Base-by-base conservation (phyloP, 2,797 vertebrate species). In the Orientallactaga sibirica region DNA sequence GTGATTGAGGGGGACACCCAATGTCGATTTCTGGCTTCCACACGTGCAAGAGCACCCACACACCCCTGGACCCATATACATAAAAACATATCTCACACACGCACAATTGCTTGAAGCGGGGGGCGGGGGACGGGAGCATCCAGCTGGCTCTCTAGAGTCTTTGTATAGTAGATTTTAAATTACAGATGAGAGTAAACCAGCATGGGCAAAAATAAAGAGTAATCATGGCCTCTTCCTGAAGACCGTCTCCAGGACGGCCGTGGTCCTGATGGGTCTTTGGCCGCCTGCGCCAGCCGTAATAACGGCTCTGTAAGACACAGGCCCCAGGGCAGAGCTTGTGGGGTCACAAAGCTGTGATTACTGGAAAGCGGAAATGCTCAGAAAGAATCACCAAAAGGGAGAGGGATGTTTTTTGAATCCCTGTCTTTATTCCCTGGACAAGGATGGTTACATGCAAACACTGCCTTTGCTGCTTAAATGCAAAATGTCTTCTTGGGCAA, bases 131-230 rank as follows among this genome's bases (percentile, higher is more conserved):
- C 91, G 95, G 89, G 29, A 91, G 68, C 70, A 94, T 96, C 93
- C 96, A 97, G 90, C 75, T 98, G 96, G 96, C 94, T 20, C 93
- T 87, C 77, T 96, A 86, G 95, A 94, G 88, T 95, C 97, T 93
- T 71, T 92, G 96, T 97, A 94, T 92, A 90, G 92, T 91, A 95
- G 96, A 98, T 96, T 98, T 97, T 97, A 98, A 98, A 98, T 98
- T 98, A 98, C 9, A 98, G 97, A 98, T 97, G 52, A 94, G 96
- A 96, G 95, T 97, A 98, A 98, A 98, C 97, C 97, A 98, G 96
- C 95, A 97, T 41, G 89, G 93, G 94, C 96, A 98, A 98, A 98
- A 98, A 97, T 97, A 98, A 96, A 97, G 92, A 97, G 94, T 73
- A 98, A 97, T 97, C 97, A 97, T 95, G 77, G 89, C 64, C 78